Evolutionary conservation across 2,113 vertebrate species (phyloP), one percentile per base, ranked within the genome.

Genomic region (Malurus melanocephalus): DNA sequence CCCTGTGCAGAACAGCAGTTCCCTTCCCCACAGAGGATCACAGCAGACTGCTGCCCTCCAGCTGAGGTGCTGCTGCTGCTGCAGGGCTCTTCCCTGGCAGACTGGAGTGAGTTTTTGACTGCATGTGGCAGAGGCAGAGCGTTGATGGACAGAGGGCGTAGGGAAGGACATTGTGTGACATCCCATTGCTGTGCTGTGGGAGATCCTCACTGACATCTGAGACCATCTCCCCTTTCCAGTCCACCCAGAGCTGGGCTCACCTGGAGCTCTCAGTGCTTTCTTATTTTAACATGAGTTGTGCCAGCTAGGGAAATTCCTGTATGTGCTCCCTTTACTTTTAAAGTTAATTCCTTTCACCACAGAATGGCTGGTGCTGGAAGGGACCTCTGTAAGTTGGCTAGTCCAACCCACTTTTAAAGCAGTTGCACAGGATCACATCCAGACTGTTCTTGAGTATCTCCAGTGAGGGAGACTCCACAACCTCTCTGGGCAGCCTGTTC

Each of bases 91-190:
- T 45, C 59, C 49, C 22, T 22, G 13, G 26, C 16, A 56, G 48
- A 16, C 10, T n/a, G 1, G 0, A 60, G 48, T 22, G 18, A 11
- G 11, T 5, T 66, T 60, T 38, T 33, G 28, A 6, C 0, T 6
- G 30, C 6, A 6, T 16, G 22, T 2, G 2, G 53, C 57, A 57
- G 48, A 1, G 2, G 73, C 65, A 48, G 49, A 56, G 60, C 2
- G 0, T 38, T 56, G n/a, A 26, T 0, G 0, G 42, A 52, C 12
- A 23, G 42, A 26, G 0, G 1, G 26, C 1, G 0, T 1, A 9
- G 28, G n/a, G 69, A 65, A 48, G 56, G 60, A 62, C 1, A 0
- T 30, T 60, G 42, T 49, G 81, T 1, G 4, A 38, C 33, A 19
- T 27, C 52, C 65, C 17, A 2, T 38, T 42, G 55, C 84, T 62